Conservation (phyloP, 1,140 invertebrate species). For the Drosophila triauraria region DNA sequence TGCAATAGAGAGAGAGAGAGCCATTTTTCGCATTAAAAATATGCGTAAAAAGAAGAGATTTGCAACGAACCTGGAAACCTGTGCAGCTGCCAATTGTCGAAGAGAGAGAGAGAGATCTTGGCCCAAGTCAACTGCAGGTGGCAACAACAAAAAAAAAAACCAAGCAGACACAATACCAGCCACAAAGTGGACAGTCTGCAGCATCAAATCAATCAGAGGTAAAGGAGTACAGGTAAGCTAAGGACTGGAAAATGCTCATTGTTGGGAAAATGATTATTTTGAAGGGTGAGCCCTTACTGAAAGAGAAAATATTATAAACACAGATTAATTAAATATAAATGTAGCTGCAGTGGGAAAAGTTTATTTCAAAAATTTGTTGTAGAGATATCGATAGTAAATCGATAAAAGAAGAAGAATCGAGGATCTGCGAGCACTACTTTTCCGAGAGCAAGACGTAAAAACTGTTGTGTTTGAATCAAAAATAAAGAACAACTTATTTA, state of each 20-base stretch:
- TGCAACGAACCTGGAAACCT: constrained; percentile 20
- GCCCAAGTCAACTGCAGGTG: constrained; percentile 20
- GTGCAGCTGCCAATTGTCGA: constrained; percentile 18
- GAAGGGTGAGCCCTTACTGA: no score
- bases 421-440: no score
- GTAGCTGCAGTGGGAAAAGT: no score
- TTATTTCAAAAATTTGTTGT: no score
- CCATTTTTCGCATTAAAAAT: constrained; percentile 50
- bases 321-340: no score
- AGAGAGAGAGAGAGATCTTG: neutral
- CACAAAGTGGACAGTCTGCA: neutral
- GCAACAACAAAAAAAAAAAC: neutral
- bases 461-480: no score
- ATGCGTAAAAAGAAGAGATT: constrained; percentile 54
- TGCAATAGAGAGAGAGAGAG: neutral
- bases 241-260: neutral
- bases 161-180: neutral
- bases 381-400: no score
- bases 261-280: no score
- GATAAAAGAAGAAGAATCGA: no score
- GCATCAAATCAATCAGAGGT: constrained; percentile 2
- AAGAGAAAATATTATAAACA: no score
- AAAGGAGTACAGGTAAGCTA: constrained; percentile 1
- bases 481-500: no score
- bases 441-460: no score